A percentile compares a stretch with the other conserved stretches of the same genome.
Evolutionary conservation across 2,888 invertebrate genomes (phyloP).

Genomic region (Proisotoma minuta): DNA sequence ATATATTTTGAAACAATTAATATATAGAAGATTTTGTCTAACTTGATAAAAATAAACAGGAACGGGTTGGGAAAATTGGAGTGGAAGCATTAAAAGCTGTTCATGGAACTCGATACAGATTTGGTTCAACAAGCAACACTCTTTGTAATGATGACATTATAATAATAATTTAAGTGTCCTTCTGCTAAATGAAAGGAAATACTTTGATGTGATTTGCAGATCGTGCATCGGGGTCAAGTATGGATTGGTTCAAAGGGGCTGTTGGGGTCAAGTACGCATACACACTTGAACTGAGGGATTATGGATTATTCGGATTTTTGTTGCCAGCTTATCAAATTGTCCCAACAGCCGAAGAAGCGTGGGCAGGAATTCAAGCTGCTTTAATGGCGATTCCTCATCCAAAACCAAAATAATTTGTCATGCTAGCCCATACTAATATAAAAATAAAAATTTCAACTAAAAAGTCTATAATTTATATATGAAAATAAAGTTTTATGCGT

Average conservation of each 20-base stretch:
- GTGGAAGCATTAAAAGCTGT: slow-evolving; percentile 18
- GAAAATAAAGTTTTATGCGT: no score
- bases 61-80: slow-evolving; percentile 25
- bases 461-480: no score
- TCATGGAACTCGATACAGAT: slow-evolving; percentile 27
- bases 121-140: slow-evolving; percentile 20
- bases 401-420: no score
- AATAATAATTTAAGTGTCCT: no score
- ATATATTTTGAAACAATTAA: background rate
- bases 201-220: no score
- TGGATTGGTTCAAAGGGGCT: background rate
- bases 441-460: no score
- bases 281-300: background rate
- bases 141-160: slow-evolving; percentile 23
- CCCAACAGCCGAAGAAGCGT: slow-evolving; percentile 25
- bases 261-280: background rate
- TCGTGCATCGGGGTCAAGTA: background rate
- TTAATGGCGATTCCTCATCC: slow-evolving; percentile 16
- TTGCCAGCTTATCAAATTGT: slow-evolving; percentile 27
- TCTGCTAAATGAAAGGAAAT: no score
- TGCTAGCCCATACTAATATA: no score
- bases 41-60: slow-evolving; percentile 3
- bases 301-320: slow-evolving; percentile 20
- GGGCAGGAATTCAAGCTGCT: slow-evolving; percentile 26
- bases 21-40: background rate